Conservation (phyloP, 1,140 invertebrate genomes). For the Oedothorax gibbosus region DNA sequence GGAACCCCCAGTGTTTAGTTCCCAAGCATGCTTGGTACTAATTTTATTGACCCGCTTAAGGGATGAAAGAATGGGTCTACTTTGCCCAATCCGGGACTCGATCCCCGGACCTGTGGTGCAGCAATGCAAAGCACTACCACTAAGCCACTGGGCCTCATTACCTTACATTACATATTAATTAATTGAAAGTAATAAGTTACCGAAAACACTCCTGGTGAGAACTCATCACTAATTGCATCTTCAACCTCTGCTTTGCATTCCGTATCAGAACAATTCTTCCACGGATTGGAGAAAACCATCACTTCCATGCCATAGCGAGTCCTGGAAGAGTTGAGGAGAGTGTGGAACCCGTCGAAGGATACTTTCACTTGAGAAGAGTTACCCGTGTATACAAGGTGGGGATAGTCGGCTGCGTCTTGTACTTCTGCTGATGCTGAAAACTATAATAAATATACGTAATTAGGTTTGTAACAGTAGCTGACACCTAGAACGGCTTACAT, state of each 20-base stretch:
- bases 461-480: too few species aligned
- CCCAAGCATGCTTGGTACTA: too few species aligned
- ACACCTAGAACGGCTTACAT: too few species aligned
- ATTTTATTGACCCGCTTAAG: too few species aligned
- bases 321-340: slow-evolving; percentile 2
- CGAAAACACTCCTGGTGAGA: slow-evolving; percentile 50
- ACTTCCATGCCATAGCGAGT: slow-evolving; percentile 38
- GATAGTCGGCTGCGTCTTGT: slow-evolving; percentile 11
- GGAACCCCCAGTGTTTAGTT: too few species aligned
- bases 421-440: slow-evolving; percentile 32
- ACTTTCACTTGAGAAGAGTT: slow-evolving; percentile 35
- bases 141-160: too few species aligned
- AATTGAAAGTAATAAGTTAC: slow-evolving; percentile 17
- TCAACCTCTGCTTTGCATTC: neutral
- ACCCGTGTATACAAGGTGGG: slow-evolving; percentile 42
- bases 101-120: too few species aligned
- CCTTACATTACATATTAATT: too few species aligned
- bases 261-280: neutral
- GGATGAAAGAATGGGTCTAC: too few species aligned
- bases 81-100: too few species aligned
- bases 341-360: slow-evolving; percentile 2
- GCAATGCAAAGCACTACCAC: too few species aligned
- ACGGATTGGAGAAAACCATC: neutral
- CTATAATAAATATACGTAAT: slow-evolving; percentile 27
- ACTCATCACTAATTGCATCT: slow-evolving; percentile 39